Conservation (phyloP, 2,888 invertebrate species). For the Plemyria rubiginata region DNA sequence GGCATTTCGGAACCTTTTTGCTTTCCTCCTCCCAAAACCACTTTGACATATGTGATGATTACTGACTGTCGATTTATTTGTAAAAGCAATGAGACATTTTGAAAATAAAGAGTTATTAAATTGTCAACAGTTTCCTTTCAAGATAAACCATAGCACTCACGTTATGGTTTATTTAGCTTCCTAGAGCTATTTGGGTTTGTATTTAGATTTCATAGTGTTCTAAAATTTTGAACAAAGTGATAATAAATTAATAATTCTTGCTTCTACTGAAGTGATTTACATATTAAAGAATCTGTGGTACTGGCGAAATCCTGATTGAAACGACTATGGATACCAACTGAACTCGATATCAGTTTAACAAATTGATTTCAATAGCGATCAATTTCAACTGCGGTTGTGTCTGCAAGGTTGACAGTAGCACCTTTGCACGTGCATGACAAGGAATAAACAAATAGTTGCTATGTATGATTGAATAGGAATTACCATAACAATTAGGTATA, state of each 20-base stretch:
- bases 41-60: background rate
- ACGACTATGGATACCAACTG: background rate
- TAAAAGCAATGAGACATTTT: background rate
- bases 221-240: too few relatives aligned
- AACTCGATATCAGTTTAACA: conserved; percentile 10
- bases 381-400: conserved; percentile 21
- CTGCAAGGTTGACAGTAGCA: conserved; percentile 28
- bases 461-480: conserved; percentile 5
- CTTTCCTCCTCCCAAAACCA: background rate
- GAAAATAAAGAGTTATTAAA: too few relatives aligned
- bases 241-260: too few relatives aligned
- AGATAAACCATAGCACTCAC: too few relatives aligned
- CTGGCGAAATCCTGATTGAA: background rate
- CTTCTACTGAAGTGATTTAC: too few relatives aligned
- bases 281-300: background rate
- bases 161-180: too few relatives aligned
- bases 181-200: too few relatives aligned
- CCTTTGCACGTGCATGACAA: conserved; percentile 23
- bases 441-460: conserved; percentile 8
- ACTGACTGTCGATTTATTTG: background rate
- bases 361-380: conserved; percentile 25
- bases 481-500: conserved; percentile 5
- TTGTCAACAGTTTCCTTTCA: too few relatives aligned
- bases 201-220: too few relatives aligned
- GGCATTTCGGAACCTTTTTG: background rate